phyloP scores from a whole-genome alignment of 1,140 invertebrate species.

The Caenorhabditis inopinata region DNA sequence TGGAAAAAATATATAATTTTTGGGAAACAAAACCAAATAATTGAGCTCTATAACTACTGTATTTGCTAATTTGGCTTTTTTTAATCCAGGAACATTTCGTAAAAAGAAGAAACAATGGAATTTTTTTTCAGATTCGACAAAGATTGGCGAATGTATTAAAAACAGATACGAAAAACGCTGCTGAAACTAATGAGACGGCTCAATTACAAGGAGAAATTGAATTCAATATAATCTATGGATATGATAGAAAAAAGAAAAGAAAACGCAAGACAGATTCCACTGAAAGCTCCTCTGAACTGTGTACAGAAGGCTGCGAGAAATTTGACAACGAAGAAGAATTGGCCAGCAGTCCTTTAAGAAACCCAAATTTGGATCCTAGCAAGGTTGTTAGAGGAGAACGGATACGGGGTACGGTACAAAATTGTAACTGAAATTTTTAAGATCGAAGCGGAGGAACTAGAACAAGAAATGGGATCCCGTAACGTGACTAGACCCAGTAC shows the following conservation, averaged over 20 bases:
- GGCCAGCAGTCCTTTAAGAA: background rate
- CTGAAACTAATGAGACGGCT: no score
- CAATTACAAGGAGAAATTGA: background rate
- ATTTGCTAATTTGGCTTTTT: no score
- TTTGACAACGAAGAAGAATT: constrained; percentile 2
- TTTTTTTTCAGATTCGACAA: no score
- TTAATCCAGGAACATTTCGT: no score
- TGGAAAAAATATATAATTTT: no score
- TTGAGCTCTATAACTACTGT: no score
- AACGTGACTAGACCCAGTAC: background rate
- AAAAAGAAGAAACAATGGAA: no score
- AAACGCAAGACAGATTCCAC: background rate
- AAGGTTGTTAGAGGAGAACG: no score
- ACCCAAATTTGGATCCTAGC: background rate
- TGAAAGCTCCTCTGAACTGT: background rate
- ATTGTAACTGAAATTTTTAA: background rate
- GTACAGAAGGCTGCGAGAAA: background rate
- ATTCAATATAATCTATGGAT: constrained; percentile 1
- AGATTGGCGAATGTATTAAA: no score
- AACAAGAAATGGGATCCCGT: background rate
- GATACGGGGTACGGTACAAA: no score
- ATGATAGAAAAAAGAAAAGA: background rate
- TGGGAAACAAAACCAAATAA: no score
- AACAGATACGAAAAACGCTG: no score
- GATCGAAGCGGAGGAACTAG: constrained; percentile 4